Evolutionary conservation across 2,113 vertebrate species (phyloP), one percentile per base, ranked within the genome.

Genomic region (Picathartes gymnocephalus): DNA sequence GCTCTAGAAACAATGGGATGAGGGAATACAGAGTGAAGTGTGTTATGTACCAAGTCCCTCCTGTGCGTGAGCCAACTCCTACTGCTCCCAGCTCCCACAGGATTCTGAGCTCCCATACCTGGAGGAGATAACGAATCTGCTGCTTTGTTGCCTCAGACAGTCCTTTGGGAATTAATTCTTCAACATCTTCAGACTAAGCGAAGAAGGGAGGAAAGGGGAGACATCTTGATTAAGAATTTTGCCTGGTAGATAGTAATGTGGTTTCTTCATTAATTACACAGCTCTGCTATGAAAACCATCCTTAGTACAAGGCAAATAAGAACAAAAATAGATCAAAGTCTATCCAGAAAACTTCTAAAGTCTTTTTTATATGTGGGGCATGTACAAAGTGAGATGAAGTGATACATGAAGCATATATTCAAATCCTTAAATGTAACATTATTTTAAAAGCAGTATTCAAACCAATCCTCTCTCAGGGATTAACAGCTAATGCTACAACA

Each of bases 61-160:
- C 42, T 24, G 16, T 0, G 12, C 6, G 7, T 10, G 19, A 73
- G 30, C 2, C 50, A 70, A 0, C 27, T 42, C 54, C 62, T 3
- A 3, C 54, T 45, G 42, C 10, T 66, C 16, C 30, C 10, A 23
- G 28, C 10, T 35, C 39, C 78, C 25, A 0, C 1, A 27, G 37
- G 19, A 22, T 50, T 19, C 50, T 54, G 10, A n/a, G 8, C 13
- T 7, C 7, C 61, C 58, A 2, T 85, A 99, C 99, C 99, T 99
- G 99, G n/a, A 99, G 97, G 89, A 99, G 98, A 93, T 99, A 99
- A 60, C 99, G 98, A 97, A 99, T 99, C 93, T 99, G 99, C 95
- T 99, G 99, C 97, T 99, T 99, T 90, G 99, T 99, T 87, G 99
- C 98, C 91, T 99, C 99, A n/a, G 98, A 99, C 88, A 99, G 94